These are phyloP conservation scores for Aurelia sp. DNA, from an alignment of 30 jellyfish, hydroid and myxozoan species.

Conservation along the genomic window DNA sequence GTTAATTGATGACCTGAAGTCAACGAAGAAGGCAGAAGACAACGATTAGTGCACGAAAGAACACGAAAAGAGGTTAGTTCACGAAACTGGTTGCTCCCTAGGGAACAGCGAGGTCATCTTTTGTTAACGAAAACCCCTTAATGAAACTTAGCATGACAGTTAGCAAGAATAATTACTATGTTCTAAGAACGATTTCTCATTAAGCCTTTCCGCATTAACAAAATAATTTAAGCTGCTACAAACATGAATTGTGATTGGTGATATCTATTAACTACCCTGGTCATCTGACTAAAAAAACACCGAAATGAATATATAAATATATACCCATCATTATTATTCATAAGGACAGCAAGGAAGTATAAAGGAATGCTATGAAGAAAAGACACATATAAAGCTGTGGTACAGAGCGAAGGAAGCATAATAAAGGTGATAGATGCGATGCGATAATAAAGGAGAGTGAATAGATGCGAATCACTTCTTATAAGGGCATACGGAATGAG, in stretches of 20 bases:
- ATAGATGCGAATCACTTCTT: background rate
- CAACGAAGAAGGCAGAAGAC: background rate
- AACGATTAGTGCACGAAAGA: no score
- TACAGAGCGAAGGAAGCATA: no score
- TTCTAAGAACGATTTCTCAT: constrained; percentile 41
- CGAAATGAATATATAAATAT: background rate
- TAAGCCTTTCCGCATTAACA: constrained; percentile 70
- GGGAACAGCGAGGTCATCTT: constrained; percentile 40
- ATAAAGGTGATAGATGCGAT: no score
- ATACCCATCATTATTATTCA: background rate
- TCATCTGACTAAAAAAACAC: background rate
- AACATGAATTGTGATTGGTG: constrained; percentile 18
- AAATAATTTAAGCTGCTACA: constrained; percentile 49
- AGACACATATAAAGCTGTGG: background rate
- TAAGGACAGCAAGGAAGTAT: background rate
- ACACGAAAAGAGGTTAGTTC: constrained; percentile 9
- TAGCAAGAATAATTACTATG: constrained; percentile 68
- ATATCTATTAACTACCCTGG: background rate
- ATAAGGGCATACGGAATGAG: constrained; percentile 36
- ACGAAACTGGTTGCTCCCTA: constrained; percentile 40
- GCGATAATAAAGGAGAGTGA: no score
- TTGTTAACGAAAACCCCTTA: constrained; percentile 48
- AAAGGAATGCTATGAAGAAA: background rate
- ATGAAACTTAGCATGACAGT: constrained; percentile 71
- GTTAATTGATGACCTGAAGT: constrained; percentile 57